phyloP scores from a whole-genome alignment of 2,113 vertebrate genomes.

The Proteles cristata region DNA sequence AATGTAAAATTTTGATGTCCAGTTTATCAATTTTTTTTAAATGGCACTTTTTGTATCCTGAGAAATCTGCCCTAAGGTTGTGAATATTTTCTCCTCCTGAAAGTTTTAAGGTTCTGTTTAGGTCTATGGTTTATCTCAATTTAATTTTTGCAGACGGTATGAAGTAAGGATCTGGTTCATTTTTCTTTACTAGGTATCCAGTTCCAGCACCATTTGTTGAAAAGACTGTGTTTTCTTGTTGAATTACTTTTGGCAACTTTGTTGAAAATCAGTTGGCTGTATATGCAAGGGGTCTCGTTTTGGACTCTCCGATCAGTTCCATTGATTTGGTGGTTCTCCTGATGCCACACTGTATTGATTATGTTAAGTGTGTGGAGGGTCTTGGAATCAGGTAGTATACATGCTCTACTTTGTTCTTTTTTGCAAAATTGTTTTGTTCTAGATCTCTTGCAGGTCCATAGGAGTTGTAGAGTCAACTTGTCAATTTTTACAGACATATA shows the following conservation, averaged over 20 bases:
- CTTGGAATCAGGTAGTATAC: not conserved
- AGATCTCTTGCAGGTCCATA: not conserved
- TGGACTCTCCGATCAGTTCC: not conserved
- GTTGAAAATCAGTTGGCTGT: not conserved
- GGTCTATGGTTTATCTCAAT: not conserved
- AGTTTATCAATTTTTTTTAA: not conserved
- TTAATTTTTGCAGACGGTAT: not conserved
- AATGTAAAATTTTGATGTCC: not conserved
- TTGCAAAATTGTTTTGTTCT: not conserved
- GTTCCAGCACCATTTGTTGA: not conserved
- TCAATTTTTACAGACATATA: not conserved
- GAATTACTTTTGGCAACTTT: not conserved
- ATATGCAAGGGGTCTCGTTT: not conserved
- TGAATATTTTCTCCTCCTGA: not conserved
- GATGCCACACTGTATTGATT: not conserved
- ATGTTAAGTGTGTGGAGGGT: not conserved
- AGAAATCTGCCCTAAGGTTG: not conserved
- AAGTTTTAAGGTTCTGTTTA: not conserved
- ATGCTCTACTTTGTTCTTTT: not conserved
- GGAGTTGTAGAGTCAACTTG: not conserved
- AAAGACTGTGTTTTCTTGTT: not conserved
- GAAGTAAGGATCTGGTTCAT: not conserved
- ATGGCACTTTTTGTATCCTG: not conserved
- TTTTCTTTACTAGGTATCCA: not conserved
- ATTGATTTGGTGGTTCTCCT: not conserved